phyloP scores from a whole-genome alignment of 2,113 vertebrate genomes.

The Gnathonemus echidnorhynchus region DNA sequence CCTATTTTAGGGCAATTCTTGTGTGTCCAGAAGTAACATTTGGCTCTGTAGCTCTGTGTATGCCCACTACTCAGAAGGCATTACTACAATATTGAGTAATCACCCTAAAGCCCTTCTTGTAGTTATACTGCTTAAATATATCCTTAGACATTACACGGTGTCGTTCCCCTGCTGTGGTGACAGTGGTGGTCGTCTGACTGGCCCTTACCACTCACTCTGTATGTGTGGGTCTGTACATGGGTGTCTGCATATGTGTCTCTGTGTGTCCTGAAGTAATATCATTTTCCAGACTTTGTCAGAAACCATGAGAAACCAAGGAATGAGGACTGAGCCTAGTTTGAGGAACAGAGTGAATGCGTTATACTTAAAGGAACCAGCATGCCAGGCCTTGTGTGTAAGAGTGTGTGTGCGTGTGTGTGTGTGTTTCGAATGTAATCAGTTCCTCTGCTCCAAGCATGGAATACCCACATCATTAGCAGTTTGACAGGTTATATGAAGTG shows the following conservation, averaged over 20 bases:
- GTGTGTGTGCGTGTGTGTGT: neutral
- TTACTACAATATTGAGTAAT: neutral
- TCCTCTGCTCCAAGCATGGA: neutral
- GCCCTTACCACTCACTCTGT: neutral
- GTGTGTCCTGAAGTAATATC: constrained; percentile 24
- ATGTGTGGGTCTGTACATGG: neutral
- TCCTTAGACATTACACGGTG: neutral
- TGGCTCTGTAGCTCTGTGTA: neutral
- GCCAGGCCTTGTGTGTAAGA: neutral
- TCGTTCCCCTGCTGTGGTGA: neutral
- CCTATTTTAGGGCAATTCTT: neutral
- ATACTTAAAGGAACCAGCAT: constrained; percentile 12
- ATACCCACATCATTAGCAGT: neutral
- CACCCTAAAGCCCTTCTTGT: neutral
- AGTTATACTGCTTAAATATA: neutral
- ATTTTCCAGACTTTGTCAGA: constrained; percentile 57
- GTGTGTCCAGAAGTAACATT: constrained; percentile 10
- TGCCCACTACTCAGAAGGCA: neutral
- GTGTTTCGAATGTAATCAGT: neutral
- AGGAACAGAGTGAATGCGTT: constrained; percentile 44
- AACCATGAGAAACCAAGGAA: constrained; percentile 57
- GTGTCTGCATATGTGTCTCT: neutral
- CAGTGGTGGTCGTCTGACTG: neutral
- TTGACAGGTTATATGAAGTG: neutral
- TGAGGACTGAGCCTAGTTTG: constrained; percentile 35